Conservation (phyloP, 2,888 invertebrate species). For the Lasioglossum morio region DNA sequence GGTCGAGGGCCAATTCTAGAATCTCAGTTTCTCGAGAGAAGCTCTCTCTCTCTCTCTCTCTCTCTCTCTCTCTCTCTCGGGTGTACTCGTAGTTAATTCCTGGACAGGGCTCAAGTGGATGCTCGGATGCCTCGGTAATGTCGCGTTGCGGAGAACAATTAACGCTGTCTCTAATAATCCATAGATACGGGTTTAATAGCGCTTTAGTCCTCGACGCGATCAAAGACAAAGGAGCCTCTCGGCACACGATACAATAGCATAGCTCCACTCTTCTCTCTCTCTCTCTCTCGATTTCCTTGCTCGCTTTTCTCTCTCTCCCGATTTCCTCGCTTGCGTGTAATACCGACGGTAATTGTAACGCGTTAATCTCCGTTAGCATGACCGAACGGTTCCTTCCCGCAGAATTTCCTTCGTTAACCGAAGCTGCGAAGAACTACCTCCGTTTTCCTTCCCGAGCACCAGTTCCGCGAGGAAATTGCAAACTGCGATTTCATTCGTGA, state of each 20-base stretch:
- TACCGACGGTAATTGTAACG: neutral
- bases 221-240: conserved; percentile 50
- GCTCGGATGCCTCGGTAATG: conserved; percentile 3
- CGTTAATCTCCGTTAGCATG: conserved; percentile 9
- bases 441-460: neutral
- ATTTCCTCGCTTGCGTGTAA: neutral
- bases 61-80: neutral
- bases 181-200: conserved; percentile 46
- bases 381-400: neutral
- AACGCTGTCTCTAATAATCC: conserved; percentile 47
- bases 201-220: conserved; percentile 26
- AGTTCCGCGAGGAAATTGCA: neutral
- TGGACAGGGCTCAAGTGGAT: neutral
- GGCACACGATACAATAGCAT: conserved; percentile 7
- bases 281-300: neutral
- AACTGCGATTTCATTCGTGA: neutral
- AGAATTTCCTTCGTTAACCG: neutral
- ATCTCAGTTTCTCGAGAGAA: neutral
- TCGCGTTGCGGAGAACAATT: conserved; percentile 27
- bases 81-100: neutral
- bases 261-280: neutral
- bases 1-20: neutral
- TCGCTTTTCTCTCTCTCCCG: neutral
- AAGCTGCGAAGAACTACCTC: neutral
- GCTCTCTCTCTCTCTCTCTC: neutral